These are phyloP conservation scores for Lepidocolaptes lacrymiger DNA, from an alignment of 2,797 vertebrate genomes.

Conservation along the genomic window DNA sequence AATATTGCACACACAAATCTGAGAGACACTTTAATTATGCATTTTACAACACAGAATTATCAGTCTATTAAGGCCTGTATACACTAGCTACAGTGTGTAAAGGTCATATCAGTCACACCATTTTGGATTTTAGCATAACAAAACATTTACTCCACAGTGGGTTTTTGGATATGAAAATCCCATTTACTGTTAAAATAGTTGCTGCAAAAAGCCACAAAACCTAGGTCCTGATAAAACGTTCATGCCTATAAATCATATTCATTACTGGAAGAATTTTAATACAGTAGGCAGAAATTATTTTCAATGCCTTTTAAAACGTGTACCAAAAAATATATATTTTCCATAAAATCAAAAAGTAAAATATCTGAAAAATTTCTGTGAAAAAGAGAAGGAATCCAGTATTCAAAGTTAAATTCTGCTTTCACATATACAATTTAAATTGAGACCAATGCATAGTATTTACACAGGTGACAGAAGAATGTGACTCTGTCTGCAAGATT, in stretches of 20 bases:
- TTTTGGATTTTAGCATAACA: background rate
- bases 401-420: slow-evolving; percentile 9
- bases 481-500: background rate
- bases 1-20: background rate
- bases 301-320: slow-evolving; percentile 60
- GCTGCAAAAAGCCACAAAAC: background rate
- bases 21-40: background rate
- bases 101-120: background rate
- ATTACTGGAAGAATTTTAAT: slow-evolving; percentile 18
- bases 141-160: background rate
- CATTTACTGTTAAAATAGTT: background rate
- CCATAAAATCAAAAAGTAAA: slow-evolving; percentile 71
- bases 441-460: background rate
- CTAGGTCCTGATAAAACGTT: background rate
- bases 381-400: background rate
- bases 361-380: slow-evolving; percentile 27
- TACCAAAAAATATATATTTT: slow-evolving; percentile 76
- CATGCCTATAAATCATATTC: slow-evolving; percentile 6
- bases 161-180: background rate
- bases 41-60: background rate
- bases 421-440: background rate
- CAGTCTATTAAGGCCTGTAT: background rate
- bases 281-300: slow-evolving; percentile 44
- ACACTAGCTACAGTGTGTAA: background rate
- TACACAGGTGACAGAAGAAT: background rate